phyloP scores from a whole-genome alignment of 1,140 invertebrate species.

The Drosophila azteca region DNA sequence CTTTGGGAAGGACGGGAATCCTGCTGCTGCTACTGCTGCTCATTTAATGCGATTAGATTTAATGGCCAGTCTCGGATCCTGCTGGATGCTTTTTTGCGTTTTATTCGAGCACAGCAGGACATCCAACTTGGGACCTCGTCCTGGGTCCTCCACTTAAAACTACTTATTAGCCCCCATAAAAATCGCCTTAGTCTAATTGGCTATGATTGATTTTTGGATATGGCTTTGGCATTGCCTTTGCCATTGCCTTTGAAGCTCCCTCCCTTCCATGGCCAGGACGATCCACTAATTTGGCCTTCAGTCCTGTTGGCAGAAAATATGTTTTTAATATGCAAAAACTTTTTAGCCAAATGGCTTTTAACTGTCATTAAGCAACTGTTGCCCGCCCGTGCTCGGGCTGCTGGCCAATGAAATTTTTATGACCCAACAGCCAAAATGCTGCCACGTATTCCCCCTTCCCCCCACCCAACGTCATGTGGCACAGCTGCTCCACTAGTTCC shows the following conservation, averaged over 20 bases:
- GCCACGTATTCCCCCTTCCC: conserved; percentile 34
- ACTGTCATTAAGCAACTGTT: conserved; percentile 80
- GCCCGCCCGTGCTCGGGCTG: conserved; percentile 21
- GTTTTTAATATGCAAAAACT: conserved; percentile 80
- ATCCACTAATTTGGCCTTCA: conserved; percentile 57
- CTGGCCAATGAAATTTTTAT: conserved; percentile 79
- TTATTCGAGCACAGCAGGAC: conserved; percentile 52
- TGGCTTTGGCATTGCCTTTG: conserved; percentile 43
- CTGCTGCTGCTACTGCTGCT: conserved; percentile 30
- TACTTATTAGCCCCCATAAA: conserved; percentile 69
- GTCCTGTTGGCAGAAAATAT: conserved; percentile 56
- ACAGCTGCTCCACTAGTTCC: conserved; percentile 42
- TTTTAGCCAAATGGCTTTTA: conserved; percentile 78
- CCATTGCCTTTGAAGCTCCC: not conserved
- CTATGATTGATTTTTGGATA: conserved; percentile 65
- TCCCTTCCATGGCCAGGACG: not conserved
- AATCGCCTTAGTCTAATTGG: conserved; percentile 79
- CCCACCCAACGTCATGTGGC: conserved; percentile 30
- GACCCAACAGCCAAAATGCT: conserved; percentile 55
- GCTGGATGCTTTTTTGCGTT: conserved; percentile 34
- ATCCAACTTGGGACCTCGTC: conserved; percentile 12
- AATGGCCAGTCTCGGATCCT: conserved; percentile 59
- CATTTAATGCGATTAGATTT: conserved; percentile 81
- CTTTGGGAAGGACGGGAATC: conserved; percentile 13
- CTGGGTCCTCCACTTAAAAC: conserved; percentile 61